Percentiles rank a stretch among this genome's conserved stretches.
Evolutionary conservation across 2,888 invertebrate species (phyloP).

Genomic region (Galerucella nymphaeae): DNA sequence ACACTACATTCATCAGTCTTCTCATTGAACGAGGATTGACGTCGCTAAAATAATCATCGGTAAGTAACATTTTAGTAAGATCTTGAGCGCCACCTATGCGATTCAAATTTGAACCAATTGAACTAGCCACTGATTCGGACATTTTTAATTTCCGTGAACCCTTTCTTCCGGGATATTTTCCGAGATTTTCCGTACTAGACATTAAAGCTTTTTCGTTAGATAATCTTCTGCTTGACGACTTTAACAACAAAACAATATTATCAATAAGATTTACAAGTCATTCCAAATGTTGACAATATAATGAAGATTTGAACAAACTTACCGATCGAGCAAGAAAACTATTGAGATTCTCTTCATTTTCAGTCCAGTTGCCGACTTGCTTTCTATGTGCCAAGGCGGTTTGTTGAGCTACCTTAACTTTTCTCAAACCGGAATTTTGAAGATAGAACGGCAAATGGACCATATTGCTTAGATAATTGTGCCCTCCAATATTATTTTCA

Average conservation of each 20-base stretch:
- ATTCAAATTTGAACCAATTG: constrained; percentile 89
- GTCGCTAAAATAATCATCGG: constrained; percentile 99
- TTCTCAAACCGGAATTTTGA: constrained; percentile 94
- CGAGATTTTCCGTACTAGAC: constrained; percentile 86
- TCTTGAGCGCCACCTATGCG: constrained; percentile 76
- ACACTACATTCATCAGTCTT: constrained; percentile 95
- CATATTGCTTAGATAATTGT: constrained; percentile 94
- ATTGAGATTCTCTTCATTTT: constrained; percentile 69
- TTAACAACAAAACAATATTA: constrained; percentile 26
- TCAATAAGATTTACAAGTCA: not conserved
- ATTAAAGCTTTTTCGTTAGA: constrained; percentile 84
- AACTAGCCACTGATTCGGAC: constrained; percentile 91
- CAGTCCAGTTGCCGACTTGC: constrained; percentile 62
- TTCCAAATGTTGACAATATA: no score
- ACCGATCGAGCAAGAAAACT: constrained; percentile 68
- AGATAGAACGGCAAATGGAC: constrained; percentile 98
- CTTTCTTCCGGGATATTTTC: constrained; percentile 64
- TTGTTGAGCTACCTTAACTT: constrained; percentile 88
- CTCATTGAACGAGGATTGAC: constrained; percentile 98
- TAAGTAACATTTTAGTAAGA: constrained; percentile 83
- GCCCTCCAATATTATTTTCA: constrained; percentile 94
- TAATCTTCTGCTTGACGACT: constrained; percentile 80
- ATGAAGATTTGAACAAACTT: constrained; percentile 40
- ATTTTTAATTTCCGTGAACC: constrained; percentile 81
- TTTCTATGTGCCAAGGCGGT: constrained; percentile 73